A percentile compares a stretch with the other conserved stretches of the same genome.
Evolutionary conservation across 2,888 invertebrate genomes (phyloP).

Genomic region (Lampropteryx suffumata): DNA sequence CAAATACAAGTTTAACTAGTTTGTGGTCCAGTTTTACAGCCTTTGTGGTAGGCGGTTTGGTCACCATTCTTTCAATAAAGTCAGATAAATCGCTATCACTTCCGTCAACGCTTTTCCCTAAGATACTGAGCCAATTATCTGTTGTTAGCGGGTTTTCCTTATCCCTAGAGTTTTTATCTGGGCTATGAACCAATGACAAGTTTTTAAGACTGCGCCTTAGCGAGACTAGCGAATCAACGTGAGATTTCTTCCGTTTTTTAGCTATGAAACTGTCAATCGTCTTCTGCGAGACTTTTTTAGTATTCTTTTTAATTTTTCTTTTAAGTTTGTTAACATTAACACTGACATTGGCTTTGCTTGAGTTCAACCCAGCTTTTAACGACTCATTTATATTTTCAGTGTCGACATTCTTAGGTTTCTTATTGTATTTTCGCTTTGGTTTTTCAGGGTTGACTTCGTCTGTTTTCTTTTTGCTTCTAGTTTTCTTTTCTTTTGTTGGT

Average conservation of each 20-base stretch:
- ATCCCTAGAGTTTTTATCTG: constrained; percentile 3
- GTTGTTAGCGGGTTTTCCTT: constrained; percentile 42
- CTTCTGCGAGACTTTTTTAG: constrained; percentile 56
- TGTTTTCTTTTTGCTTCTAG: constrained; percentile 37
- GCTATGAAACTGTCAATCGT: constrained; percentile 68
- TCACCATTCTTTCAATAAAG: constrained; percentile 67
- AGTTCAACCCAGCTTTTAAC: constrained; percentile 49
- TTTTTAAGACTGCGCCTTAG: constrained; percentile 52
- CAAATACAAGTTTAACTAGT: constrained; percentile 62
- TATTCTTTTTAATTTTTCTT: constrained; percentile 61
- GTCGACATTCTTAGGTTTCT: constrained; percentile 51
- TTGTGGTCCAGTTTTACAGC: constrained; percentile 63
- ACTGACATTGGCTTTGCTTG: constrained; percentile 62
- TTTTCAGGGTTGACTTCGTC: constrained; percentile 47
- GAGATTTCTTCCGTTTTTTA: constrained; percentile 57
- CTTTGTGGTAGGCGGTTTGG: constrained; percentile 49
- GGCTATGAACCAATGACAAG: constrained; percentile 42
- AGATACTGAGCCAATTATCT: constrained; percentile 48
- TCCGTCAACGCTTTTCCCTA: constrained; percentile 48
- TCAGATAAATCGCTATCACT: constrained; percentile 61
- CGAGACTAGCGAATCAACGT: constrained; percentile 43
- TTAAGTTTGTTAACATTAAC: constrained; percentile 67
- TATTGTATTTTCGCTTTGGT: constrained; percentile 68
- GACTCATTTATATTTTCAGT: constrained; percentile 50
- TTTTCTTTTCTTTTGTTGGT: constrained; percentile 71